phyloP scores from a whole-genome alignment of 1,140 invertebrate genomes.

The Palaemon carinicauda region DNA sequence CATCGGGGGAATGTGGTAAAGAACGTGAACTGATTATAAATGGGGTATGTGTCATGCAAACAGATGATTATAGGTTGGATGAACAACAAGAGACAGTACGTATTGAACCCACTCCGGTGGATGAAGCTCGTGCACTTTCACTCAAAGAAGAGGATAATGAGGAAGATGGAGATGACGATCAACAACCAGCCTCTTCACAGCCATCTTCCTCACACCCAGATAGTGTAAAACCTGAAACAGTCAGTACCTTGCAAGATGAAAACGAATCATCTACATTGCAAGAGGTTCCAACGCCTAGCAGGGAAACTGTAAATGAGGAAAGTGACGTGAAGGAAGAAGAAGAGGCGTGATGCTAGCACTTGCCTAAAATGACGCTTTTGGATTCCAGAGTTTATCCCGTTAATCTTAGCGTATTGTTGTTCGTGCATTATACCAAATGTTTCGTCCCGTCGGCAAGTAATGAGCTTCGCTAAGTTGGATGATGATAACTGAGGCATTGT shows the following conservation, averaged over 20 bases:
- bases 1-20: slow-evolving; percentile 64
- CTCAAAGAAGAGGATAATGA: slow-evolving; percentile 43
- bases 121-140: slow-evolving; percentile 53
- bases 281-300: slow-evolving; percentile 17
- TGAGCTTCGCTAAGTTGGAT: slow-evolving; percentile 33
- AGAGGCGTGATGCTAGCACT: slow-evolving; percentile 51
- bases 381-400: slow-evolving; percentile 54
- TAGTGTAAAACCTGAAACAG: slow-evolving; percentile 15
- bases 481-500: slow-evolving; percentile 14
- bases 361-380: slow-evolving; percentile 48
- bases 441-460: slow-evolving; percentile 33
- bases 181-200: slow-evolving; percentile 9
- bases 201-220: slow-evolving; percentile 19
- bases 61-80: slow-evolving; percentile 57
- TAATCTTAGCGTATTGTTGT: slow-evolving; percentile 51
- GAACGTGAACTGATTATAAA: slow-evolving; percentile 83
- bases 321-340: slow-evolving; percentile 40
- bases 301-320: slow-evolving; percentile 21
- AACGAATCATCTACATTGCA: slow-evolving; percentile 16
- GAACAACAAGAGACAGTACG: slow-evolving; percentile 48
- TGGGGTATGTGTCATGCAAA: slow-evolving; percentile 88
- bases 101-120: slow-evolving; percentile 50
- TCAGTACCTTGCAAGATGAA: background rate
- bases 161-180: slow-evolving; percentile 6
- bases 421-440: slow-evolving; percentile 48